Base-by-base conservation (phyloP, 2,113 vertebrate species). In the Gymnobelideus leadbeateri region DNA sequence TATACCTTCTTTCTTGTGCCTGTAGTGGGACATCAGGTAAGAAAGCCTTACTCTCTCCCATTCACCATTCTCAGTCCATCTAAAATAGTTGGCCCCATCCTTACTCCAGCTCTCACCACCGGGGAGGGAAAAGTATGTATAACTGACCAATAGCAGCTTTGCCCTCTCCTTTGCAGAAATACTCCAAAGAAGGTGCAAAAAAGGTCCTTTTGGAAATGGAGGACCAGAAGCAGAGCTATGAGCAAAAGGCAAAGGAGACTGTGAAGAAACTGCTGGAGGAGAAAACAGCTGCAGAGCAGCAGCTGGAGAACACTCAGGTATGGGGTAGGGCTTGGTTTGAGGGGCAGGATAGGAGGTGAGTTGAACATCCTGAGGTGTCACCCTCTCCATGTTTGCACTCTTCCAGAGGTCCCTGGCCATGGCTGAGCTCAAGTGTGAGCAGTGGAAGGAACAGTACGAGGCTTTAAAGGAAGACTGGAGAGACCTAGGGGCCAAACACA, bases 171-270 rank as follows among this genome's bases (percentile, higher is more conserved):
- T 84, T 97, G 16, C 97, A 99, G 99, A 99, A 96, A 92, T 98
- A 98, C 97, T 98, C 97, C 97, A 99, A 98, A 97, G 98, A 99
- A 98, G 98, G 98, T 37, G 89, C 99, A 97, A 99, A 99, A 97
- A 99, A 99, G 95, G 98, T 99, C 89, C 95, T 99, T 91, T 49
- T 99, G 89, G 99, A 99, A 96, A 99, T 99, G 99, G 99, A 99
- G 98, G 99, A 99, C 96, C 99, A 99, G 97, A 99, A 99, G 94
- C 98, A 98, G 96, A 98, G 97, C 91, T 99, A 99, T 0, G 99
- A 99, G 96, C 99, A 99, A 96, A 99, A 99, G 95, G 99, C 99
- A 90, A 98, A 99, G 97, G 98, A 98, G 12, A 98, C 99, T 12
- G 98, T 99, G 92, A 99, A 99, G 98, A 99, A 98, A 97, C 98